Evolutionary conservation across 2,797 vertebrate genomes (phyloP).

Genomic region (Delichon dasypus): DNA sequence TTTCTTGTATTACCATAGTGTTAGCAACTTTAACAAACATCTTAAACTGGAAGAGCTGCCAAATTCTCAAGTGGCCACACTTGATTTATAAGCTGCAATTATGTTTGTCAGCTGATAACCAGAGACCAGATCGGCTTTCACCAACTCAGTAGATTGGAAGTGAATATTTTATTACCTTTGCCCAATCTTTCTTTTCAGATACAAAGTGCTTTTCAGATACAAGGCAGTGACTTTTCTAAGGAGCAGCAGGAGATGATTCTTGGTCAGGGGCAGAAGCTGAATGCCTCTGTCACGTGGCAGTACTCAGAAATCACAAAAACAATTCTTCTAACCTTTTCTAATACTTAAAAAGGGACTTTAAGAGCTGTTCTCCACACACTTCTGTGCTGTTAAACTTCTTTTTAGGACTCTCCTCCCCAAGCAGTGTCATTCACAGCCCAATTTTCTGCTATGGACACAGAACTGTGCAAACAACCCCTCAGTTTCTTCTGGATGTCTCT

Average conservation of each 20-base stretch:
- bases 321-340: background rate
- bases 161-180: constrained; percentile 29
- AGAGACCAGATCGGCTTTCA: constrained; percentile 14
- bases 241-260: constrained; percentile 19
- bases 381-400: background rate
- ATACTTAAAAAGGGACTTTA: background rate
- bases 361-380: background rate
- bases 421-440: background rate
- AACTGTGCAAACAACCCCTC: background rate
- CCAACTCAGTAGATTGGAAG: constrained; percentile 8
- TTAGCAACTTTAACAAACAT: background rate
- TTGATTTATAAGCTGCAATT: constrained; percentile 44
- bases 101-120: constrained; percentile 50
- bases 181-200: background rate
- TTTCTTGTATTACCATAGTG: background rate
- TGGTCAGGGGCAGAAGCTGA: constrained; percentile 9
- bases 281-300: background rate
- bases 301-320: constrained; percentile 12
- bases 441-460: background rate
- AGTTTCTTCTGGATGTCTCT: background rate
- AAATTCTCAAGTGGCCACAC: constrained; percentile 18
- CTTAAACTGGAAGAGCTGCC: background rate
- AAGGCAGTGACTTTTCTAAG: background rate
- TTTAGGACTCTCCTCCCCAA: background rate
- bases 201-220: background rate